A percentile compares a stretch with the other conserved stretches of the same genome.
Conservation (phyloP, 2,113 vertebrate species). For the Pluvianellus socialis region DNA sequence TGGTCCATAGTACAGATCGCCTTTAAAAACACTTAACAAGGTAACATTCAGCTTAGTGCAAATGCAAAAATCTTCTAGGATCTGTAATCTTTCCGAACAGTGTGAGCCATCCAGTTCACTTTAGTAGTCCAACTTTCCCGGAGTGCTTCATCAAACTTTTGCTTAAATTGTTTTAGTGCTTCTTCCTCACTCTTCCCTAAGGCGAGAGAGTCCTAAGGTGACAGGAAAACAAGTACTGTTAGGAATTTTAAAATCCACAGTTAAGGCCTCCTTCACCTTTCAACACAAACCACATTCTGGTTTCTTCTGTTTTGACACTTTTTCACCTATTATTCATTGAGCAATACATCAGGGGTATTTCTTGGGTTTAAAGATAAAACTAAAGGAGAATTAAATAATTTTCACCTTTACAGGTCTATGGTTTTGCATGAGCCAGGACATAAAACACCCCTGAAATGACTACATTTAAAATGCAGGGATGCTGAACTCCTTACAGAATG, state of each 20-base stretch:
- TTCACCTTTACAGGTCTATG: not conserved
- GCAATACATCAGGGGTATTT: not conserved
- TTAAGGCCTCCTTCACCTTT: not conserved
- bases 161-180: slow-evolving; percentile 96
- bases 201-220: slow-evolving; percentile 89
- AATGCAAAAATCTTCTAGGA: slow-evolving; percentile 78
- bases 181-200: slow-evolving; percentile 96
- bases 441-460: not conserved
- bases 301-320: not conserved
- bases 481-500: not conserved
- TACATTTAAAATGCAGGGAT: not conserved
- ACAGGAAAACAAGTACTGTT: not conserved
- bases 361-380: not conserved
- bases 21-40: slow-evolving; percentile 60
- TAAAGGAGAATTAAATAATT: not conserved
- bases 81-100: slow-evolving; percentile 96
- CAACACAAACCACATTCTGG: not conserved
- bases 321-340: not conserved
- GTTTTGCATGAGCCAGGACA: not conserved
- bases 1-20: slow-evolving; percentile 48
- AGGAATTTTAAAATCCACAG: not conserved
- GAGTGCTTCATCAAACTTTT: slow-evolving; percentile 98
- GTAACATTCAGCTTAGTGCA: slow-evolving; percentile 74
- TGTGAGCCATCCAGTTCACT: slow-evolving; percentile 99
- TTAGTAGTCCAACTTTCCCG: slow-evolving; percentile 99